phyloP scores from a whole-genome alignment of 2,113 vertebrate species.

The Hippocampus barbouri region DNA sequence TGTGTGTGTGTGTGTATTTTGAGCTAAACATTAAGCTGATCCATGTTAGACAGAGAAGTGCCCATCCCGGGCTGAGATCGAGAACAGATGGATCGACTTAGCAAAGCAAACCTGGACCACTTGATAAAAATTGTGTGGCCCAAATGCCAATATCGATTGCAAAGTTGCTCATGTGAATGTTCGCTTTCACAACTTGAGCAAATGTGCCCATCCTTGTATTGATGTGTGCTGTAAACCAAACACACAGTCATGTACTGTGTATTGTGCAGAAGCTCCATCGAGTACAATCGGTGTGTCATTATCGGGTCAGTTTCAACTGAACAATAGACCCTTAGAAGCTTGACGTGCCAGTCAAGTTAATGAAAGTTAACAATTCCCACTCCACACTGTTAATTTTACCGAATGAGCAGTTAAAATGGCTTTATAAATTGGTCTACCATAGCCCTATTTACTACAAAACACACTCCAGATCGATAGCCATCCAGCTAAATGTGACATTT shows the following conservation, averaged over 20 bases:
- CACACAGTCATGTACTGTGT: background rate
- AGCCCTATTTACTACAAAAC: background rate
- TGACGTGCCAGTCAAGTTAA: background rate
- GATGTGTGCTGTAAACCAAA: background rate
- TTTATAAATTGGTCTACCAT: background rate
- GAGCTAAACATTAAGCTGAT: constrained; percentile 74
- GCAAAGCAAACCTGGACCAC: background rate
- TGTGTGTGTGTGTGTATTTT: constrained; percentile 16
- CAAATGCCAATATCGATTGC: constrained; percentile 4
- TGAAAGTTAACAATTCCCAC: background rate
- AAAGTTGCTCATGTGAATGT: background rate
- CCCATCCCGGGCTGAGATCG: constrained; percentile 30
- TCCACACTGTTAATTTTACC: background rate
- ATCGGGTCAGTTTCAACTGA: constrained; percentile 4
- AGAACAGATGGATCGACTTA: constrained; percentile 2
- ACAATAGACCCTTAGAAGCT: constrained; percentile 11
- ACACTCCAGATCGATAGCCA: background rate
- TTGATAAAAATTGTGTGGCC: background rate
- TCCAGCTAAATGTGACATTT: background rate
- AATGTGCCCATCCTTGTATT: background rate
- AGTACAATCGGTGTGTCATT: background rate
- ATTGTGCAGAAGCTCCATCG: background rate
- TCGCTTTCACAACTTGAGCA: background rate
- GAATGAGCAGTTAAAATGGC: background rate
- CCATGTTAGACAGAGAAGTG: constrained; percentile 53